These are phyloP conservation scores for Panzeria rudis DNA, from an alignment of 2,888 invertebrate genomes.

Conservation along the genomic window DNA sequence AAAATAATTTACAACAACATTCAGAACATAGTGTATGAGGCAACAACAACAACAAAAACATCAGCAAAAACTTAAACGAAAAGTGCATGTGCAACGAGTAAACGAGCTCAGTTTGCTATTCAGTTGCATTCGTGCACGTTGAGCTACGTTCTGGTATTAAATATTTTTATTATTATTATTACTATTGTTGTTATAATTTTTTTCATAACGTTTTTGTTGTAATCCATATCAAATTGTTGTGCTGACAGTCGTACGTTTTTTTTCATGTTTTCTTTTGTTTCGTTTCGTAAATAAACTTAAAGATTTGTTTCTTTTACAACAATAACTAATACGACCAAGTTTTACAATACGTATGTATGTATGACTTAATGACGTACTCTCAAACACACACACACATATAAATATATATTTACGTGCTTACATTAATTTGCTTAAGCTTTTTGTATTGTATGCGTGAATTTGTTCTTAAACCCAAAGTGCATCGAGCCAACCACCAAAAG, in stretches of 20 bases:
- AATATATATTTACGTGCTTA: background rate
- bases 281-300: slow-evolving; percentile 60
- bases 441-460: slow-evolving; percentile 42
- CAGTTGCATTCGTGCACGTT: slow-evolving; percentile 75
- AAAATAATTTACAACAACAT: slow-evolving; percentile 51
- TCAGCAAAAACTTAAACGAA: slow-evolving; percentile 74
- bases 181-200: slow-evolving; percentile 42
- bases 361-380: background rate
- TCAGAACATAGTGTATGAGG: slow-evolving; percentile 38
- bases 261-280: slow-evolving; percentile 50
- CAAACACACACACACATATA: background rate
- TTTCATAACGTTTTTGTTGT: slow-evolving; percentile 43
- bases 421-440: slow-evolving; percentile 20
- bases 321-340: slow-evolving; percentile 39
- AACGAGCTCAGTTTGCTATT: slow-evolving; percentile 75
- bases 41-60: slow-evolving; percentile 64
- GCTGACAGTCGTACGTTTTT: slow-evolving; percentile 50
- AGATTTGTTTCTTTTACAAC: slow-evolving; percentile 55
- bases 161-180: slow-evolving; percentile 56
- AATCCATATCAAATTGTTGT: slow-evolving; percentile 46
- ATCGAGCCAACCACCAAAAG: slow-evolving; percentile 51
- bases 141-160: slow-evolving; percentile 73
- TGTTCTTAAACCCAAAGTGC: slow-evolving; percentile 54
- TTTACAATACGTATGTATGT: background rate
- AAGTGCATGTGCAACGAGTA: slow-evolving; percentile 81